Percentiles rank a stretch among this genome's conserved stretches.
These are phyloP conservation scores for Aphaenogaster ashmeadi DNA, from an alignment of 1,140 invertebrate species.

Conservation along the genomic window DNA sequence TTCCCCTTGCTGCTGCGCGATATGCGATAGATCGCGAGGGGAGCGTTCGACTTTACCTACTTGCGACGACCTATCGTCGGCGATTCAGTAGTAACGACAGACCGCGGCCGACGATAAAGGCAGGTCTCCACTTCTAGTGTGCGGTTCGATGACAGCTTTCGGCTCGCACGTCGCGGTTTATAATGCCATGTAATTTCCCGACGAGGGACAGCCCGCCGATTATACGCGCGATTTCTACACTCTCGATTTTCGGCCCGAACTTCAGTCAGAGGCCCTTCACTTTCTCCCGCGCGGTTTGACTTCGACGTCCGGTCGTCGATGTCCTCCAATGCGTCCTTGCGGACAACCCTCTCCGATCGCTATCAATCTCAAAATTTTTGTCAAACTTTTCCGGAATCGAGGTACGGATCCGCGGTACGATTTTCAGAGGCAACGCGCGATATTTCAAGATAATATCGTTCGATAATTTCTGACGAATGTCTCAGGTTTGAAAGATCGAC, in stretches of 20 bases:
- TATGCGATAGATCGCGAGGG: not conserved
- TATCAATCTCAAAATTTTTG: not conserved
- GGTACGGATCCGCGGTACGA: not conserved
- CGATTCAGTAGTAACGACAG: not conserved
- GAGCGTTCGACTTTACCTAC: not conserved
- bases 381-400: not conserved
- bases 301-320: too few relatives aligned
- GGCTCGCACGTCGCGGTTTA: not conserved
- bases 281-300: not conserved
- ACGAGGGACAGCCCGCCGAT: not conserved
- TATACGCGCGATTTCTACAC: constrained; percentile 34
- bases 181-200: constrained; percentile 13
- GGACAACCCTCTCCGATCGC: not conserved
- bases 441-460: not conserved
- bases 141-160: not conserved
- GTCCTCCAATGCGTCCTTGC: not conserved
- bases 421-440: not conserved
- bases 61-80: not conserved
- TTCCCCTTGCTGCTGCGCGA: not conserved
- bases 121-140: not conserved
- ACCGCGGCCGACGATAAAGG: not conserved
- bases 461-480: not conserved
- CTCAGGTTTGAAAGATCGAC: too few relatives aligned
- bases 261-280: not conserved
- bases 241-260: not conserved